A percentile compares a stretch with the other conserved stretches of the same genome.
phyloP scores from a whole-genome alignment of 2,888 invertebrate genomes.

The Sialis lutaria region DNA sequence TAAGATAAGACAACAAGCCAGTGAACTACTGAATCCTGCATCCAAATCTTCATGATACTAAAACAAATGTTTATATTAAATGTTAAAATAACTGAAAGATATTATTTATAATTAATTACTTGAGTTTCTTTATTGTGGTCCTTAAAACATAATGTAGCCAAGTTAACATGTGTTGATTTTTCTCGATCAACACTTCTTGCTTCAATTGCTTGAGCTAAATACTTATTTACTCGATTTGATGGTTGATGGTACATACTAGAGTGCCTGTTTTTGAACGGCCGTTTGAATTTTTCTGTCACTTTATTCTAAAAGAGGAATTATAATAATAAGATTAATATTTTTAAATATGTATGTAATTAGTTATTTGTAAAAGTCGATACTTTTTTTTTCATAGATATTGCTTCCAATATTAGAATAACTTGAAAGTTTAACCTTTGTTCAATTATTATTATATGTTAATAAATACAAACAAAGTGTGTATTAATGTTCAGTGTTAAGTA shows the following conservation, averaged over 20 bases:
- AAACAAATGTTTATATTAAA: constrained; percentile 4
- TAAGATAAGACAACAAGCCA: constrained; percentile 60
- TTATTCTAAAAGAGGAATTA: constrained; percentile 42
- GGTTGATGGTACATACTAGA: constrained; percentile 77
- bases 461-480: neutral
- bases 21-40: constrained; percentile 67
- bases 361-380: neutral
- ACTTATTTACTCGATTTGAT: constrained; percentile 82
- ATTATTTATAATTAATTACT: constrained; percentile 26
- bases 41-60: constrained; percentile 78
- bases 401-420: neutral
- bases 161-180: constrained; percentile 75
- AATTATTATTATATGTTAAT: neutral
- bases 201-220: constrained; percentile 78
- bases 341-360: neutral
- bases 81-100: neutral
- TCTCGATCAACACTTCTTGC: constrained; percentile 80
- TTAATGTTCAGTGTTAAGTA: neutral
- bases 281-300: constrained; percentile 73
- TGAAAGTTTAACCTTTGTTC: neutral
- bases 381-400: neutral
- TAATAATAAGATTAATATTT: neutral
- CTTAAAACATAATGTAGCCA: constrained; percentile 71
- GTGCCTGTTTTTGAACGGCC: constrained; percentile 76
- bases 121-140: constrained; percentile 69